Evolutionary conservation across 2,888 invertebrate species (phyloP).

Genomic region (Aelia acuminata): DNA sequence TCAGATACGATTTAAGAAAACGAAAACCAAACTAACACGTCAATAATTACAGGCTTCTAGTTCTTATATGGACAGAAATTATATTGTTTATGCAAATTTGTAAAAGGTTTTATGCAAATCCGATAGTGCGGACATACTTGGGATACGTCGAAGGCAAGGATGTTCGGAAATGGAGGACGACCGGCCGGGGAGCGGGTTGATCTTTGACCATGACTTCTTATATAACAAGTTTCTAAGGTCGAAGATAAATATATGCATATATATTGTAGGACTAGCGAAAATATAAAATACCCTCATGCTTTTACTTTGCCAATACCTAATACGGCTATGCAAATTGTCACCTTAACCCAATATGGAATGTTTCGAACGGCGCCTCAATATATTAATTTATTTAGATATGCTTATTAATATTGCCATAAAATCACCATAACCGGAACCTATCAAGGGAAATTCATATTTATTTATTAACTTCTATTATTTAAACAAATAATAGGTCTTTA

Average conservation of each 20-base stretch:
- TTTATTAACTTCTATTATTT: background rate
- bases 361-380: background rate
- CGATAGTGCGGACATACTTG: slow-evolving; percentile 15
- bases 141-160: background rate
- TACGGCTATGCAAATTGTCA: background rate
- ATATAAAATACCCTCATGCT: background rate
- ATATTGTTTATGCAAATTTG: slow-evolving; percentile 23
- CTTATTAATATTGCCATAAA: background rate
- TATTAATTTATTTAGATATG: background rate
- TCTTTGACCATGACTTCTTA: slow-evolving; percentile 37
- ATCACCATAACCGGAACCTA: background rate
- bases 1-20: background rate
- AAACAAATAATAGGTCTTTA: background rate
- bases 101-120: slow-evolving; percentile 28
- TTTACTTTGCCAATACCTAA: background rate
- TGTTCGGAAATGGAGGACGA: background rate
- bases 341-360: slow-evolving; percentile 19
- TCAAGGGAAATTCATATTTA: background rate
- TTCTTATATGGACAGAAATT: slow-evolving; percentile 7
- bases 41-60: background rate
- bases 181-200: background rate
- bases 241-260: too few species aligned
- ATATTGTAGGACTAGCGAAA: slow-evolving; percentile 6
- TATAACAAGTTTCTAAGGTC: background rate
- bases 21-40: background rate